A percentile compares a stretch with the other conserved stretches of the same genome.
phyloP scores from a whole-genome alignment of 1,140 invertebrate genomes.

The Tetramorium alpestre region DNA sequence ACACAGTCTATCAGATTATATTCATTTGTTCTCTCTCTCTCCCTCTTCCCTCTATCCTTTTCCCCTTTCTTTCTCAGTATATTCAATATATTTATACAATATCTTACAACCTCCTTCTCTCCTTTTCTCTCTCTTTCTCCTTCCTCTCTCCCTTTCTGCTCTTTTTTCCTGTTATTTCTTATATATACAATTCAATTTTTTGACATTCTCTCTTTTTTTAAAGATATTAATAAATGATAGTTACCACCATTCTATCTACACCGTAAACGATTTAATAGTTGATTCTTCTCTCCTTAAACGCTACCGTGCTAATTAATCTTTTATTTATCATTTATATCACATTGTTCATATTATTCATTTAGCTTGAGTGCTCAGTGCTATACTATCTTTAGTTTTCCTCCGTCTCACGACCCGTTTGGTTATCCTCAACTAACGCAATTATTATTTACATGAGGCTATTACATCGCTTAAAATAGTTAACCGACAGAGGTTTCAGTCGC shows the following conservation, averaged over 20 bases:
- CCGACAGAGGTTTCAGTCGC: constrained; percentile 25
- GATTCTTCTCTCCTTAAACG: constrained; percentile 77
- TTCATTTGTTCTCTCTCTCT: constrained; percentile 58
- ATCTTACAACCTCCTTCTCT: constrained; percentile 67
- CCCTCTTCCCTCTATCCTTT: not conserved
- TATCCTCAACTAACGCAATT: constrained; percentile 32
- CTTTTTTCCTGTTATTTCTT: constrained; percentile 75
- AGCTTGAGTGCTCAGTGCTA: constrained; percentile 27
- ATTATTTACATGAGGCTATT: constrained; percentile 57
- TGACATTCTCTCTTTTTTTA: constrained; percentile 72
- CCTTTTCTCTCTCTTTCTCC: constrained; percentile 36
- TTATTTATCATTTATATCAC: constrained; percentile 85
- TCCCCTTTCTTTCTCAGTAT: not conserved
- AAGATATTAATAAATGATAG: constrained; percentile 81
- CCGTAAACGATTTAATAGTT: constrained; percentile 81
- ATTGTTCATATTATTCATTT: constrained; percentile 79
- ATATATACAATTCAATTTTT: constrained; percentile 84
- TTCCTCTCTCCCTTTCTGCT: constrained; percentile 57
- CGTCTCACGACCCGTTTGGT: constrained; percentile 5
- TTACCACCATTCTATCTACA: constrained; percentile 80
- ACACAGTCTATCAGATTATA: constrained; percentile 10
- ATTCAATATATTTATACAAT: constrained; percentile 50
- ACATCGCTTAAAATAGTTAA: constrained; percentile 51
- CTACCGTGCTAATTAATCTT: constrained; percentile 83
- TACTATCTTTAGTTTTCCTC: constrained; percentile 38